A percentile compares a stretch with the other conserved stretches of the same genome.
Conservation (phyloP, 2,113 vertebrate species). For the Gracilinanus agilis region DNA sequence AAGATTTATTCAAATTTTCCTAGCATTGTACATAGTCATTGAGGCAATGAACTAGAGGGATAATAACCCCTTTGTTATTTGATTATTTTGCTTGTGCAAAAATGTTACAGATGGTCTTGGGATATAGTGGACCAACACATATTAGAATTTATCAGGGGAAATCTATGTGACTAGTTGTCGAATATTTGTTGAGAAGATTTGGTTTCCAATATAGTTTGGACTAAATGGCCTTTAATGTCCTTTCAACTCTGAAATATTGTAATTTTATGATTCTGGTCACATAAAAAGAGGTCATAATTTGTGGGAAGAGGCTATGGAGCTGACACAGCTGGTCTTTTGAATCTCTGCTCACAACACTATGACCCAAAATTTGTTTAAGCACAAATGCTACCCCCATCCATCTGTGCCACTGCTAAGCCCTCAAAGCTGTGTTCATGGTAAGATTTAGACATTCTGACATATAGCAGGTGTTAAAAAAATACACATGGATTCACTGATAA, state of each 20-base stretch:
- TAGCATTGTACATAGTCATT: neutral
- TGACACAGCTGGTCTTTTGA: neutral
- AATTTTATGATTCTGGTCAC: neutral
- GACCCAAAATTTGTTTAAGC: constrained; percentile 1
- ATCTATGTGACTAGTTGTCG: neutral
- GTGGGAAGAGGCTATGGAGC: neutral
- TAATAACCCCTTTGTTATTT: neutral
- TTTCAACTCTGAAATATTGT: neutral
- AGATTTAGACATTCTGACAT: neutral
- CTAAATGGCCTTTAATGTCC: neutral
- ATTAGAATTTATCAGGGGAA: neutral
- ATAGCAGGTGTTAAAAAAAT: neutral
- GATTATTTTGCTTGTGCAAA: neutral
- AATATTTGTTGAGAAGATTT: neutral
- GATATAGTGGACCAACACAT: neutral
- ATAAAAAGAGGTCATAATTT: neutral
- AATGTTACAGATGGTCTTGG: neutral
- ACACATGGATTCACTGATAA: neutral
- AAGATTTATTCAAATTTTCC: neutral
- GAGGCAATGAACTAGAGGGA: neutral
- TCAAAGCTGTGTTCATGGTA: neutral
- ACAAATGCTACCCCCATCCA: neutral
- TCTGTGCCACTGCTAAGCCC: neutral
- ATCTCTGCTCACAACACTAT: neutral
- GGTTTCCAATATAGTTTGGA: neutral